Base-by-base conservation (phyloP, 2,113 vertebrate genomes). In the Tachuris rubrigastra region DNA sequence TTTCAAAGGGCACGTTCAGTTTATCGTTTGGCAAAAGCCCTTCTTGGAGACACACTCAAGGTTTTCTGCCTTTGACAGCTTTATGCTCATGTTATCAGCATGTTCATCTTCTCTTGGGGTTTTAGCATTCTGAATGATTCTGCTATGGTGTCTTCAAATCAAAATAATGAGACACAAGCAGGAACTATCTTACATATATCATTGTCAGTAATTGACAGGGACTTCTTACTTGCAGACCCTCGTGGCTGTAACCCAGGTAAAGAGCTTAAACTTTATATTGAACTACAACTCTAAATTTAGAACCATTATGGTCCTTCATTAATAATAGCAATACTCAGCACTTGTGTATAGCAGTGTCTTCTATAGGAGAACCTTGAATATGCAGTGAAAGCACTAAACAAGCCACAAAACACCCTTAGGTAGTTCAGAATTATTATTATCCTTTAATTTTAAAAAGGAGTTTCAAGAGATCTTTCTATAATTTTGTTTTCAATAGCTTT, bases 61-160 rank as follows among this genome's bases (percentile, higher is more conserved):
- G 59, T 88, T 84, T 94, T 78, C 82, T 71, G 73, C 41, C 69
- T 94, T 89, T 96, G 87, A 75, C 79, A 96, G 78, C 56, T 95
- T 95, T 93, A 94, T 95, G 59, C 41, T 95, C 56, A 69, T 88
- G 28, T 96, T 97, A 95, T 87, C 83, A 83, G 65, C 49, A 39
- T 73, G 73, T 80, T 97, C 66, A 88, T 96, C 91, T 92, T 93
- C 93, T 94, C 82, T 44, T 86, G 56, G 55, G 88, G 65, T 96
- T 97, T 98, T 77, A 96, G 83, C 44, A 90, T 92, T 90, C 58
- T 85, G 68, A 94, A 62, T 80, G 89, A 83, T 90, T 87, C 75
- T 83, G 42, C 31, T 85, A 65, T 0, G 1, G 39, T 24, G 39
- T 69, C 73, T 82, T 97, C 87, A 82, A 89, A 96, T 96, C 92